Evolutionary conservation across 37 sponge, comb jelly and placozoan species (phyloP), one percentile per base, ranked within the genome.

Genomic region (Haliclona indistincta): DNA sequence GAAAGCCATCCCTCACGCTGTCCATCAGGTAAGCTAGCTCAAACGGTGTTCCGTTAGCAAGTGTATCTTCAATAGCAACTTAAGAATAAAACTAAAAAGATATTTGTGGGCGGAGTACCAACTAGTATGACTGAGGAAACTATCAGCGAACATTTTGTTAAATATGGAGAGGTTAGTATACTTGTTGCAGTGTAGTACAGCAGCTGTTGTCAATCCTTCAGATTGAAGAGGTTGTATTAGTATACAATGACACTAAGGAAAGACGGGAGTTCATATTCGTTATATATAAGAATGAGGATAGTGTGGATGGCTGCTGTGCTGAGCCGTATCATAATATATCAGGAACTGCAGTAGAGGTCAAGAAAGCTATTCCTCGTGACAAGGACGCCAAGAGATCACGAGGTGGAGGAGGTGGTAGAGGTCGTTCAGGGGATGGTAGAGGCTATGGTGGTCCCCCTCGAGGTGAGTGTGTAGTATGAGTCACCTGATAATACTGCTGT

Each of bases 31-130:
- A 0, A n/a, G 68, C 10, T 39, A 19, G 25, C 19, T 36, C 33
- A 54, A 11, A 15, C 63, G 29, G 33, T 75, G 34, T 41, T 54
- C 17, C 45, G 32, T n/a, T 39, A 75, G 11, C 76, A 54, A 11
- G 17, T 75, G 72, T 45, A 70, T 36, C 28, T 25, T 43, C 64
- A n/a, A 10, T 36, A 81, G 82, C 69, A 76, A 32, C 49, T 52
- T 63, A 78, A 80, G 54, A 63, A 80, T 28, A 61, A 80, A 49
- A 86, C 90, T 0, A 89, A 89, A 38, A 93, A 93, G 73, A 82
- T 93, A 22, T 93, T 93, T 68, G 86, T 88, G 13, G 94, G 94
- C 11, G 93, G 93, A 7, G 93, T 92, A 1, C 93, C 93, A 2
- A 74, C 78, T 38, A 74, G 70, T 20, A 80, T 92, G 85, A 30